Percentiles rank a stretch among this genome's conserved stretches.
Evolutionary conservation across 2,888 invertebrate species (phyloP).

Genomic region (Thecocarcelia acutangulata): DNA sequence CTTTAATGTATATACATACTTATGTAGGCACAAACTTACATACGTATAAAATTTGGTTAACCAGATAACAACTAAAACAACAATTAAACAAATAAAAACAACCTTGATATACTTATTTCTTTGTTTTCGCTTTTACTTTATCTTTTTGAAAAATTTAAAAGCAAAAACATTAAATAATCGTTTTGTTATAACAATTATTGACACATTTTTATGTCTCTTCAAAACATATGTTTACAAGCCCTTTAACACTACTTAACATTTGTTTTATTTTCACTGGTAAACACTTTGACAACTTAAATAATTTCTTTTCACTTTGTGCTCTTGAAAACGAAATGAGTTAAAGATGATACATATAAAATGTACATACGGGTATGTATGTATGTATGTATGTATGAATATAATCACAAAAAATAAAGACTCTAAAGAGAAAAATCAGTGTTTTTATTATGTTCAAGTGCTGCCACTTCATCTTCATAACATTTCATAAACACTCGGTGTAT

Average conservation of each 20-base stretch:
- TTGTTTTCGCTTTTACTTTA: too few species aligned
- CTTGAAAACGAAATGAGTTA: slow-evolving; percentile 17
- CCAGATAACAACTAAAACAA: too few species aligned
- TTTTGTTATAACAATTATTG: slow-evolving; percentile 28
- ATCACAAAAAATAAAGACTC: slow-evolving; percentile 12
- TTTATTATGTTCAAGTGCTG: slow-evolving; percentile 59
- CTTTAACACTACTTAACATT: slow-evolving; percentile 40
- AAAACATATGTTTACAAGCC: slow-evolving; percentile 66
- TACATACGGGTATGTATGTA: too few species aligned
- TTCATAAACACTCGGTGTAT: slow-evolving; percentile 65
- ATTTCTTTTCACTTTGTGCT: slow-evolving; percentile 24
- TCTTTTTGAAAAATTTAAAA: too few species aligned
- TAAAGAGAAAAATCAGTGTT: slow-evolving; percentile 31
- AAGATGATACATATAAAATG: slow-evolving; percentile 37
- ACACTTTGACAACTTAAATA: slow-evolving; percentile 56
- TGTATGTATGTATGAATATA: not conserved
- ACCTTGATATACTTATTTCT: too few species aligned
- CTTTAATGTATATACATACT: too few species aligned
- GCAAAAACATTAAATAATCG: too few species aligned
- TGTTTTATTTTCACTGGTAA: slow-evolving; percentile 32
- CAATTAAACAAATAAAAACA: too few species aligned
- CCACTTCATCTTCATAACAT: slow-evolving; percentile 67
- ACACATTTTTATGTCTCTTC: slow-evolving; percentile 32
- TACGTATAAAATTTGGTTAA: too few species aligned
- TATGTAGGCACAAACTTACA: too few species aligned